phyloP scores from a whole-genome alignment of 1,140 invertebrate genomes.

The Triops longicaudatus region DNA sequence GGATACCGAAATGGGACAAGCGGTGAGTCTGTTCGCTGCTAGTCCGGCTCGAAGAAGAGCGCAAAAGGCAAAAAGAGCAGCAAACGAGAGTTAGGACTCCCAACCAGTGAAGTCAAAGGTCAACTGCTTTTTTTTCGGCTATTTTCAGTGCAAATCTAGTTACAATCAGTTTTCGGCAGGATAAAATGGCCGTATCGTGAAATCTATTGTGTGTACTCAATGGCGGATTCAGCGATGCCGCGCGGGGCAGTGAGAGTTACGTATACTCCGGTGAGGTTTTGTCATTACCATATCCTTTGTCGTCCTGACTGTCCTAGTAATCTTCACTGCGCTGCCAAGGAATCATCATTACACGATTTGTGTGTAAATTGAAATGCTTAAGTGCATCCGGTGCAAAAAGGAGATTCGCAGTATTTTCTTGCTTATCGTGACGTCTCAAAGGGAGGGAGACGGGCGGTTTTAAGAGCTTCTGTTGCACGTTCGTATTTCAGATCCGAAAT shows the following conservation, averaged over 20 bases:
- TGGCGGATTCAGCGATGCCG: neutral
- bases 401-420: neutral
- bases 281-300: neutral
- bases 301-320: neutral
- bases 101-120: slow-evolving; percentile 3
- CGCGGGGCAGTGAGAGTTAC: neutral
- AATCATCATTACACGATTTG: neutral
- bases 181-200: neutral
- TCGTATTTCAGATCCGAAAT: slow-evolving; percentile 6
- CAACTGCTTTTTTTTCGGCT: neutral
- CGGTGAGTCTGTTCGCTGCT: neutral
- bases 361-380: neutral
- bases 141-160: neutral
- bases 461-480: neutral
- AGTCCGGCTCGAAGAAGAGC: neutral
- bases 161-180: neutral
- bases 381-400: neutral
- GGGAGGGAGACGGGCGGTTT: neutral
- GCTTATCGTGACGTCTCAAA: neutral
- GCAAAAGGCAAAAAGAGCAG: neutral
- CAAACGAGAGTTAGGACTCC: neutral
- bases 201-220: neutral
- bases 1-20: neutral
- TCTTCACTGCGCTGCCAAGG: neutral
- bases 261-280: neutral